A percentile compares a stretch with the other conserved stretches of the same genome.
These are phyloP conservation scores for Agraylea sexmaculata DNA, from an alignment of 1,140 invertebrate species.

Conservation along the genomic window DNA sequence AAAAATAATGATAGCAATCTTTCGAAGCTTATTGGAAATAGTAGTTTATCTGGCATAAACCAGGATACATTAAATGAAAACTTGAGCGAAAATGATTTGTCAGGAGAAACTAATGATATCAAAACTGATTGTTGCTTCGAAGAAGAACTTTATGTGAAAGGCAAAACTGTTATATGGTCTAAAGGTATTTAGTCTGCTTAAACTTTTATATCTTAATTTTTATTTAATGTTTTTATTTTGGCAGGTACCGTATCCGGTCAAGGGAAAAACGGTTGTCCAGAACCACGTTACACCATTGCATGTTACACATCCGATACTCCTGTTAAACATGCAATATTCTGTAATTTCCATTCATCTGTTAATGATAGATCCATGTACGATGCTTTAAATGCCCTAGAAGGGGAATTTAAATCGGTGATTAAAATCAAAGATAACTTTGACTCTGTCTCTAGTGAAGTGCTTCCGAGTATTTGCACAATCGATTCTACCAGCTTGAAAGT, in stretches of 20 bases:
- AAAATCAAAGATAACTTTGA: slow-evolving; percentile 37
- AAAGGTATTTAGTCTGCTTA: slow-evolving; percentile 35
- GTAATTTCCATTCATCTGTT: slow-evolving; percentile 52
- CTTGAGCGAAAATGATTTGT: slow-evolving; percentile 2
- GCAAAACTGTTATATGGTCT: slow-evolving; percentile 71
- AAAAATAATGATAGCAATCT: slow-evolving; percentile 3
- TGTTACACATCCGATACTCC: slow-evolving; percentile 70
- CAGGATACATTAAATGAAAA: slow-evolving; percentile 20
- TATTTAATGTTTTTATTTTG: slow-evolving; percentile 12
- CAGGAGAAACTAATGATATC: slow-evolving; percentile 26
- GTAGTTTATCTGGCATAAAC: slow-evolving; percentile 22
- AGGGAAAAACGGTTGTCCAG: slow-evolving; percentile 31
- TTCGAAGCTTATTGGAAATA: slow-evolving; percentile 3
- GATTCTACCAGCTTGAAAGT: slow-evolving; percentile 67
- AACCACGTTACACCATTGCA: slow-evolving; percentile 44
- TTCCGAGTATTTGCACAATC: slow-evolving; percentile 57
- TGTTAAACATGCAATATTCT: slow-evolving; percentile 74
- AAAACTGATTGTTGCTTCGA: slow-evolving; percentile 45
- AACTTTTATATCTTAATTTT: neutral
- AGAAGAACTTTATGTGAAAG: slow-evolving; percentile 83
- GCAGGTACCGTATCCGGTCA: slow-evolving; percentile 34
- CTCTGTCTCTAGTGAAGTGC: slow-evolving; percentile 29
- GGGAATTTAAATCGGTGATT: slow-evolving; percentile 33
- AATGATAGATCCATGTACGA: slow-evolving; percentile 41
- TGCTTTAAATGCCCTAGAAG: slow-evolving; percentile 34